These are phyloP conservation scores for Parazoanthus atlanticus DNA, from an alignment of 92 coral and sea anemone genomes.

Conservation along the genomic window DNA sequence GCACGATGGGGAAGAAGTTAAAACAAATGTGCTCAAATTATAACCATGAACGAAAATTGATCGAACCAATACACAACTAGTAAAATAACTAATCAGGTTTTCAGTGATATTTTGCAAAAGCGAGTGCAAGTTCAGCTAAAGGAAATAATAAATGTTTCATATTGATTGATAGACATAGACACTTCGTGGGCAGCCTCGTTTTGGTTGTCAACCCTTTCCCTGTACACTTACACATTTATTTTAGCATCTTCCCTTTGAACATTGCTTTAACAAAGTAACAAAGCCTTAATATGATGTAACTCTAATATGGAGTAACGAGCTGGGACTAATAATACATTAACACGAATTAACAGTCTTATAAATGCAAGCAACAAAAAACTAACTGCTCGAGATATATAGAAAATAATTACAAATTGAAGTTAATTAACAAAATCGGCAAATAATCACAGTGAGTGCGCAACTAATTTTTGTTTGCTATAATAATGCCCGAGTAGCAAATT, in stretches of 20 bases:
- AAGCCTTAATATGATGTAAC: neutral
- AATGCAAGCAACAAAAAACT: neutral
- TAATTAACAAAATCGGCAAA: neutral
- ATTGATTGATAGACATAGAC: neutral
- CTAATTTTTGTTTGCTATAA: neutral
- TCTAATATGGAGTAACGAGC: slow-evolving; percentile 15
- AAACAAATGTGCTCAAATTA: neutral
- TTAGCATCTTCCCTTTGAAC: slow-evolving; percentile 3
- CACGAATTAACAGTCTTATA: neutral
- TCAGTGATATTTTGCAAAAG: too few species aligned
- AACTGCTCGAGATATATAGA: neutral
- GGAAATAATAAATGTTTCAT: too few species aligned
- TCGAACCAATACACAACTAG: neutral
- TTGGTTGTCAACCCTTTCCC: neutral
- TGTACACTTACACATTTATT: neutral
- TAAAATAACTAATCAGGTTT: too few species aligned
- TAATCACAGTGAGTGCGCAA: neutral
- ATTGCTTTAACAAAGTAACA: neutral
- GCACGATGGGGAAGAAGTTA: neutral
- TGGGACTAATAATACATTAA: neutral
- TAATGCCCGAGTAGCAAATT: slow-evolving; percentile 5
- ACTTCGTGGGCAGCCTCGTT: neutral
- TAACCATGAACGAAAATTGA: neutral
- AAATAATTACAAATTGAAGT: too few species aligned
- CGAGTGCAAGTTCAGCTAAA: too few species aligned